Evolutionary conservation across 2,888 invertebrate species (phyloP), one percentile per base, ranked within the genome.

Genomic region (Abrostola tripartita): DNA sequence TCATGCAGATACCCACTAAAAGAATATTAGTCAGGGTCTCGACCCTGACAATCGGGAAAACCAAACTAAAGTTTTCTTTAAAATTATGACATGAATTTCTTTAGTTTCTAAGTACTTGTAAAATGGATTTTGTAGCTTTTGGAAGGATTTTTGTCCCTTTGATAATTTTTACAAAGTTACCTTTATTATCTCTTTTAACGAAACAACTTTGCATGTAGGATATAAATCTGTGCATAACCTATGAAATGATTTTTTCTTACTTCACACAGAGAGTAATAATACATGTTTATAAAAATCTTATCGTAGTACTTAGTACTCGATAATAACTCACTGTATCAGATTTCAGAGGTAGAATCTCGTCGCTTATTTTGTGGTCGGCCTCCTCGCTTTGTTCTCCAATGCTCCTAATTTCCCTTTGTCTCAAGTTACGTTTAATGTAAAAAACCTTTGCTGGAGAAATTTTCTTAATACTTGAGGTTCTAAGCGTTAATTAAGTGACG

Each of bases 401-500:
- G 74, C 70, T 71, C 67, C 77, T 81, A 82, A 85, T 86, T 86
- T 84, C 70, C 76, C 72, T 84, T 84, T 79, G 77, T 82, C 69
- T 65, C 61, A 70, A 71, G 73, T 79, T 81, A 70, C 74, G 77
- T 75, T 75, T 69, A 64, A 71, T 62, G 62, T 71, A 73, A 81
- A 80, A 81, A 75, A 63, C 68, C 61, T 70, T 71, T 65, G 71
- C 57, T 61, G 60, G 69, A 61, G 68, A 81, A 71, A 68, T 79
- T 76, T 76, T 68, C 71, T 65, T 71, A 74, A 77, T 77, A 77
- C 71, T 84, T 77, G 65, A 71, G 67, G 65, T 73, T 64, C 61
- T 69, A 70, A 75, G 72, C 80, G 80, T 84, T 86, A 84, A 86
- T 87, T 85, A 86, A 84, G 79, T 81, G 77, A 74, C 59, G 71